Base-by-base conservation (phyloP, 2,113 vertebrate species). In the Vulpes ferrilata region DNA sequence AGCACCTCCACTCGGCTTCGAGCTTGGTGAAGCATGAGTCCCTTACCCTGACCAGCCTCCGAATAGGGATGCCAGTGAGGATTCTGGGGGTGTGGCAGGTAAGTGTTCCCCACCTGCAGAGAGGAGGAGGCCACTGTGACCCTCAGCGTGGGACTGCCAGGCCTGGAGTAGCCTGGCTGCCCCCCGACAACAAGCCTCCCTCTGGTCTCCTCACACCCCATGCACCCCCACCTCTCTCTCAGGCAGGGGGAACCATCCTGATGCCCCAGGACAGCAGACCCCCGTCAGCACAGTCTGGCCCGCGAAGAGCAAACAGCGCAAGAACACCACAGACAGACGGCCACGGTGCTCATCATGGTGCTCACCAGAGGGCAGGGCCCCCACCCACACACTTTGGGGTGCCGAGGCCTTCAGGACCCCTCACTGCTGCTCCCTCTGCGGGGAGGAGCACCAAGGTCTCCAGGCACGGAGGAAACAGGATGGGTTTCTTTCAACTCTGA, bases 231-330 rank as follows among this genome's bases (percentile, higher is more conserved):
- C 10, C 12, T 17, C 43, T 6, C 23, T 48, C 38, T 23, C 15
- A 3, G 23, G 23, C 7, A 13, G 38, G 22, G 38, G 73, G 74
- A 53, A 15, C 15, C 16, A 0, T 78, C 48, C 74, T 19, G 25
- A 53, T 9, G 74, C 15, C 48, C 27, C 74, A 78, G 48, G 48
- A 78, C 13, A 76, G 23, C 12, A 25, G 38, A 76, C 23, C 73
- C 73, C 38, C 13, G 3, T 3, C 7, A 25, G 73, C 1, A 1
- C 73, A 19, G 16, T 19, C 67, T 1, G 32, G 16, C 32, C 67
- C 0, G 32, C 32, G 7, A 23, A n/a, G 32, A n/a, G 65, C 32
- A 5, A 7, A 32, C 65, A 17, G 7, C 15, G 0, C 0, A 22
- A 43, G 69, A 12, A 25, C 2, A 6, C 22, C 73, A 13, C 0